Base-by-base conservation (phyloP, 37 sponge, comb jelly and placozoan genomes). In the Ephydatia muelleri region DNA sequence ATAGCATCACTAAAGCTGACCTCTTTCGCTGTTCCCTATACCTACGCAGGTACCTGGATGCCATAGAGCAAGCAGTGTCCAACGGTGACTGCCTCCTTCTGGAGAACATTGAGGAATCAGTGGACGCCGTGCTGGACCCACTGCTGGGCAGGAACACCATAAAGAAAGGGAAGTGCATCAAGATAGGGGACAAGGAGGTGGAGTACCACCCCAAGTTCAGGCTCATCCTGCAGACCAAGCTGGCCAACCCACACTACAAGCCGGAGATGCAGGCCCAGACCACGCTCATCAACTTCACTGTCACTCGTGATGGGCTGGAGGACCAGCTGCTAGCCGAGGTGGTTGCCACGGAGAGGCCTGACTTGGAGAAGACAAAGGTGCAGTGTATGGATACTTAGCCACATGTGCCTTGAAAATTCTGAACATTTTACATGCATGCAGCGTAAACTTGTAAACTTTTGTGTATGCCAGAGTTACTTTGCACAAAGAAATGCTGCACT, bases 191-290 rank as follows among this genome's bases (percentile, higher is more conserved):
- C 92, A 98, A 96, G 83, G 99, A 98, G 68, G 97, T 98, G 32
- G 99, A 98, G 80, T 98, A 95, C 73, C 88, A 93, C 71, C 91
- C 95, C 0, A 83, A 82, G 68, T 98, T 96, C 87, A 77, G 78
- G 75, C 37, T 33, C 28, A 32, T 76, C 47, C 83, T 95, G 19
- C 97, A 98, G 79, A 98, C 99, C 48, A 98, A 98, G 79, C 84
- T 98, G 49, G 99, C 99, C 36, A 98, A 98, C 64, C 99, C 99
- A 73, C 99, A 98, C 85, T 98, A 98, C 95, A 98, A 98, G 82
- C 99, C 99, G 29, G 99, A 98, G 87, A 90, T 98, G 90, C 99
- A 98, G 86, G 99, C 99, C 9, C 99, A 98, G 83, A 88, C 95
- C 57, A 94, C 97, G 11, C 90, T 98, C 69, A 96, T 98, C 80